phyloP scores from a whole-genome alignment of 2,797 vertebrate species.

The Cossypha niveicapilla region DNA sequence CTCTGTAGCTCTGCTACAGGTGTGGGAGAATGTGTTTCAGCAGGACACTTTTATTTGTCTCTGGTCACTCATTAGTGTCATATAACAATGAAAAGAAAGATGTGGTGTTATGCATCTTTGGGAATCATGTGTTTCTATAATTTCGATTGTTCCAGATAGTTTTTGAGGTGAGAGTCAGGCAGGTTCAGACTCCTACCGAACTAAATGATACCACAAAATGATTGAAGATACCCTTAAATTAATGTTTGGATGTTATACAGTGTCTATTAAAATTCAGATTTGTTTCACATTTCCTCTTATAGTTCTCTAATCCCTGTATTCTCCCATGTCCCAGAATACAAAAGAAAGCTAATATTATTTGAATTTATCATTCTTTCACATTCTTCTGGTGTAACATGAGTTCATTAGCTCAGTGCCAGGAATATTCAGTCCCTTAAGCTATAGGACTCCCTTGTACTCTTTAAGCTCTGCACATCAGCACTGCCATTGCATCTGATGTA shows the following conservation, averaged over 20 bases:
- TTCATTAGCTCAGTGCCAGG: not conserved
- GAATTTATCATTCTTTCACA: not conserved
- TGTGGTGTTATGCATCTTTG: fast-evolving
- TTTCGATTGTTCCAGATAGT: not conserved
- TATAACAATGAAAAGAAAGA: not conserved
- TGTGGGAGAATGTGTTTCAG: not conserved
- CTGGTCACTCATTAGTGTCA: not conserved
- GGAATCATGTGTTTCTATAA: not conserved
- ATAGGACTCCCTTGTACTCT: not conserved
- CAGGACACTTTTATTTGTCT: not conserved
- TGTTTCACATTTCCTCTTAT: not conserved
- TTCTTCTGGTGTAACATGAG: not conserved
- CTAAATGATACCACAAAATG: not conserved
- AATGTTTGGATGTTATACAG: not conserved
- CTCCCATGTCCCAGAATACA: not conserved
- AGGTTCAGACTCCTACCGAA: not conserved
- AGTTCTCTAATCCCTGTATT: not conserved
- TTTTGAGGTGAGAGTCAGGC: not conserved
- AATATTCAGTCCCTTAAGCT: not conserved
- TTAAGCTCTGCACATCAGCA: fast-evolving
- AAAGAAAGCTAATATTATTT: not conserved
- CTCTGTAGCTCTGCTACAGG: not conserved
- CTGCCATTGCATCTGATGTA: not conserved
- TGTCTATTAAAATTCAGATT: not conserved
- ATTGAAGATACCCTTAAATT: not conserved